Base-by-base conservation (phyloP, 2,113 vertebrate genomes). In the Rissa tridactyla region DNA sequence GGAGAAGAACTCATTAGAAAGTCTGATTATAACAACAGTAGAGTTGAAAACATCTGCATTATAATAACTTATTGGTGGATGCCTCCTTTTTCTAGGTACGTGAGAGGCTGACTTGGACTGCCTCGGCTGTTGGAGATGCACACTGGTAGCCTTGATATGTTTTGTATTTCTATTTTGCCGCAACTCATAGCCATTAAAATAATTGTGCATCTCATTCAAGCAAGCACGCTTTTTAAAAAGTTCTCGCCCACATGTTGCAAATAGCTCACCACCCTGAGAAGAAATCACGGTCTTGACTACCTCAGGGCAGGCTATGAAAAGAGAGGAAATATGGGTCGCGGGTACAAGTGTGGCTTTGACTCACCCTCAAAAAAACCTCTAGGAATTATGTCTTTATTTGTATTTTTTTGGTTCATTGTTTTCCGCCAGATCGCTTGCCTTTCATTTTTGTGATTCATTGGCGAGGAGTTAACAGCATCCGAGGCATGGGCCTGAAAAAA, bases 331-430 rank as follows among this genome's bases (percentile, higher is more conserved):
- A 30, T 20, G 29, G 11, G 25, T 64, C 36, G 25, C 6, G 2
- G 13, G 6, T 44, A 17, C 9, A 42, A 29, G 15, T 6, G 29
- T 36, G 21, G 27, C 62, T 91, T 86, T 80, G 30, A 76, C 38
- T 83, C 52, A 30, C 2, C 2, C 38, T 38, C 49, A 69, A 86
- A n/a, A 69, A 84, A 55, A 51, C 2, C 21, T 71, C 38, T 15
- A 44, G 47, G 38, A 86, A 25, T 36, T 29, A 6, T 5, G 15
- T 36, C 3, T n/a, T 44, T 22, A 13, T 42, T 61, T 77, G 21
- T 23, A 10, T 36, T 40, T 42, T 13, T 27, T n/a, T 29, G 1
- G 4, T 5, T 68, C 0, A 0, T 21, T 69, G 11, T 29, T 66
- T 71, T 71, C 20, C 61, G 60, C 27, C 11, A 11, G 18, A n/a